phyloP scores from a whole-genome alignment of 1,140 invertebrate species.

The Bradysia coprophila region DNA sequence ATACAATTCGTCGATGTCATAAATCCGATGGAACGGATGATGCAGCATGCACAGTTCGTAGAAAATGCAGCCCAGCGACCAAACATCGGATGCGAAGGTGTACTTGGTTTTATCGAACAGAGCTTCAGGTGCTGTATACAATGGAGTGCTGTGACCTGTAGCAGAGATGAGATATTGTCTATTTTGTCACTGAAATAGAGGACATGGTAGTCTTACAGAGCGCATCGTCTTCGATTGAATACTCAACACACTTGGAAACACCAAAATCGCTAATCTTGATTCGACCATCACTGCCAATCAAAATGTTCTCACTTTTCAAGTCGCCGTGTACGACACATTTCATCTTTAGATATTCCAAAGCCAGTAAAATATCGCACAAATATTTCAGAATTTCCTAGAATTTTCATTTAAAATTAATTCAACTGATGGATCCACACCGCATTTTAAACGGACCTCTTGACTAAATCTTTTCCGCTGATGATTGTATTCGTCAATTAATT shows the following conservation, averaged over 20 bases:
- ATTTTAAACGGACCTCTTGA: neutral
- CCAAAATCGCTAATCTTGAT: constrained; percentile 2
- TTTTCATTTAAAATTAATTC: neutral
- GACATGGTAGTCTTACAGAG: neutral
- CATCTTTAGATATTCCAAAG: neutral
- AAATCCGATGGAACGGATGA: too few species aligned
- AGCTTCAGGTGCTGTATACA: constrained; percentile 1
- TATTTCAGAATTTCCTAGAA: neutral
- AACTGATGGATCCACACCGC: neutral
- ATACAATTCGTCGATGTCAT: too few species aligned
- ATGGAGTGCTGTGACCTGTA: too few species aligned
- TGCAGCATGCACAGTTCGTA: neutral
- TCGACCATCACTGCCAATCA: neutral
- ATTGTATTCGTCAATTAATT: constrained; percentile 31
- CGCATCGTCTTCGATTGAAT: neutral
- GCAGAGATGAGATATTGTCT: neutral
- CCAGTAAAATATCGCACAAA: neutral
- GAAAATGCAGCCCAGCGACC: constrained; percentile 1
- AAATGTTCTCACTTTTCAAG: neutral
- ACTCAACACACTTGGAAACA: neutral
- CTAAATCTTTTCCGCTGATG: constrained; percentile 7
- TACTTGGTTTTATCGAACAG: neutral
- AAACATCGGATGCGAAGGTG: neutral
- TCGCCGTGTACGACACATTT: neutral
- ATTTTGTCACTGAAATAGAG: neutral